Percentiles rank a stretch among this genome's conserved stretches.
phyloP scores from a whole-genome alignment of 2,113 vertebrate species.

The Pholis gunnellus region DNA sequence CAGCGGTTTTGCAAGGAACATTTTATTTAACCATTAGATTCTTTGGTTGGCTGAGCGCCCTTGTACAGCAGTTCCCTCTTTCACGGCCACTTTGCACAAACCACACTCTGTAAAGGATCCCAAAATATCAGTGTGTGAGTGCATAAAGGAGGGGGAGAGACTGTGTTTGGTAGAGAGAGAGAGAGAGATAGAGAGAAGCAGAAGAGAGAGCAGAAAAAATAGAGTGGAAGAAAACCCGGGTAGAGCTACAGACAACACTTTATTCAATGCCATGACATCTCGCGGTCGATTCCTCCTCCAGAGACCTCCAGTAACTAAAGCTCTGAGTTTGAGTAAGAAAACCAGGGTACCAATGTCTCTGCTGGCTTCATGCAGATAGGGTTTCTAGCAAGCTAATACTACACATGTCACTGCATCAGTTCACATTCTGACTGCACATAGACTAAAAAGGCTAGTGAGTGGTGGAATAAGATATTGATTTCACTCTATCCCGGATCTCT shows the following conservation, averaged over 20 bases:
- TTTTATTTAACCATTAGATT: conserved; percentile 30
- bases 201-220: background rate
- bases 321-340: conserved; percentile 26
- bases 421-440: background rate
- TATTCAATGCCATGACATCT: conserved; percentile 40
- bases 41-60: conserved; percentile 19
- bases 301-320: conserved; percentile 20
- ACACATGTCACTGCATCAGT: background rate
- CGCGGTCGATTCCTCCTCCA: conserved; percentile 29
- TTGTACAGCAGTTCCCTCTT: conserved; percentile 9
- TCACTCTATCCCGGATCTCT: background rate
- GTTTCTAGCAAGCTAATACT: background rate
- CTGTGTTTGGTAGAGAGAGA: background rate
- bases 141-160: background rate
- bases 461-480: background rate
- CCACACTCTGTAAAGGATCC: background rate
- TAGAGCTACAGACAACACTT: conserved; percentile 29
- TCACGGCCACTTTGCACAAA: conserved; percentile 16
- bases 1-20: background rate
- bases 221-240: conserved; percentile 12
- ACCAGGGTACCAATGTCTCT: background rate
- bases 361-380: conserved; percentile 8
- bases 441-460: background rate
- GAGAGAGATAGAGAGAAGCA: no score
- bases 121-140: background rate